Conservation (phyloP, 2,888 invertebrate species). For the Eubasilissa splendida region DNA sequence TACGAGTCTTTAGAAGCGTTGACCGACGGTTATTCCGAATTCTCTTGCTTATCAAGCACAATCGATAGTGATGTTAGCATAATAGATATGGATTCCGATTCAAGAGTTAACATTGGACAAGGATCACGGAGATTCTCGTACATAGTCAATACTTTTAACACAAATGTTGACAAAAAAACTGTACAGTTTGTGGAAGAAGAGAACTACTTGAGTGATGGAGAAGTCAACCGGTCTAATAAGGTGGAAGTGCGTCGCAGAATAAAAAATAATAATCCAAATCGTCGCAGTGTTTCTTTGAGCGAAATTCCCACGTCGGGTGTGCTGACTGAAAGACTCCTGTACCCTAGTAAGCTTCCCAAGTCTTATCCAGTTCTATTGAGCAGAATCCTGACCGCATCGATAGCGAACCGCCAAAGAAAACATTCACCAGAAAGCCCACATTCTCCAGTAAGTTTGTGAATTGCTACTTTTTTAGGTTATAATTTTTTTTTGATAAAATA, state of each 20-base stretch:
- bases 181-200: conserved; percentile 55
- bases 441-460: not conserved
- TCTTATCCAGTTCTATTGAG: not conserved
- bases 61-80: not conserved
- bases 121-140: conserved; percentile 21
- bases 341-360: conserved; percentile 31
- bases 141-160: conserved; percentile 12
- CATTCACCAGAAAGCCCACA: not conserved
- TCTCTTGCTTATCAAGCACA: conserved; percentile 20
- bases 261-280: not conserved
- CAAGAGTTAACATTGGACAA: not conserved
- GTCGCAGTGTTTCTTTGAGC: conserved; percentile 33
- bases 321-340: conserved; percentile 15
- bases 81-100: conserved; percentile 6
- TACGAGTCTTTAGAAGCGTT: conserved; percentile 19
- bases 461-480: too few relatives aligned
- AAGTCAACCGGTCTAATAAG: not conserved
- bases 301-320: conserved; percentile 5
- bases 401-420: not conserved
- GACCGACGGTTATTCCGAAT: not conserved
- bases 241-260: not conserved
- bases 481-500: too few relatives aligned
- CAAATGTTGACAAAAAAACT: conserved; percentile 11
- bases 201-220: conserved; percentile 65
- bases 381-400: too few relatives aligned